Percentiles rank a stretch among this genome's conserved stretches.
phyloP scores from a whole-genome alignment of 2,113 vertebrate species.

The Laticauda laticaudata region DNA sequence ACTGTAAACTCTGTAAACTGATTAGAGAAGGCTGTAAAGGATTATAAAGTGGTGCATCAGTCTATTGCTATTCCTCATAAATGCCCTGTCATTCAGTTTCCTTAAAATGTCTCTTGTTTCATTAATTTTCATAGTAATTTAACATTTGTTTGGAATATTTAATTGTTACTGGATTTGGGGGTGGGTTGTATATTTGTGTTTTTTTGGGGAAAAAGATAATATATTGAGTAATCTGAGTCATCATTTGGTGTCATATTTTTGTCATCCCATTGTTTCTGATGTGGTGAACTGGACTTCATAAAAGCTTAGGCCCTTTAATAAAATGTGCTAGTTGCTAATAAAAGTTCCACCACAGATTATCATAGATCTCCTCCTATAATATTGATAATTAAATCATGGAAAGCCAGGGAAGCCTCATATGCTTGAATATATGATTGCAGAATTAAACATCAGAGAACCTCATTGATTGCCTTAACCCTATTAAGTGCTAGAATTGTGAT shows the following conservation, averaged over 20 bases:
- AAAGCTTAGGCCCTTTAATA: background rate
- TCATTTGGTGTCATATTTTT: background rate
- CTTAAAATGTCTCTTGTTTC: background rate
- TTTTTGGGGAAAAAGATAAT: background rate
- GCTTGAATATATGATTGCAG: background rate
- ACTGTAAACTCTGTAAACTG: background rate
- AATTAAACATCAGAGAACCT: background rate
- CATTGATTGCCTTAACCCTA: background rate
- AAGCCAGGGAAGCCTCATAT: background rate
- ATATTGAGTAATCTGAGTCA: too few relatives aligned
- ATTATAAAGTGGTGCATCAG: background rate
- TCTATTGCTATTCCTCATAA: background rate
- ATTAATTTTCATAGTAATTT: background rate
- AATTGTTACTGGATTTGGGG: background rate
- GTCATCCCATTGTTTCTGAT: background rate
- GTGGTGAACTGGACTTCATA: background rate
- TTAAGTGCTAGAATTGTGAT: background rate
- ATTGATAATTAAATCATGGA: background rate
- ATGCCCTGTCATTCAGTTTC: background rate
- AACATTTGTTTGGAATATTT: background rate
- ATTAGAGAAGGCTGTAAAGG: background rate
- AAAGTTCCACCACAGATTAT: background rate
- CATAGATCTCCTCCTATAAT: too few relatives aligned
- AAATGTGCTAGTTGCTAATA: background rate
- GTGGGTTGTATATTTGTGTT: too few relatives aligned